Conservation (phyloP, 1,140 invertebrate species). For the Euura saliciscinereae region DNA sequence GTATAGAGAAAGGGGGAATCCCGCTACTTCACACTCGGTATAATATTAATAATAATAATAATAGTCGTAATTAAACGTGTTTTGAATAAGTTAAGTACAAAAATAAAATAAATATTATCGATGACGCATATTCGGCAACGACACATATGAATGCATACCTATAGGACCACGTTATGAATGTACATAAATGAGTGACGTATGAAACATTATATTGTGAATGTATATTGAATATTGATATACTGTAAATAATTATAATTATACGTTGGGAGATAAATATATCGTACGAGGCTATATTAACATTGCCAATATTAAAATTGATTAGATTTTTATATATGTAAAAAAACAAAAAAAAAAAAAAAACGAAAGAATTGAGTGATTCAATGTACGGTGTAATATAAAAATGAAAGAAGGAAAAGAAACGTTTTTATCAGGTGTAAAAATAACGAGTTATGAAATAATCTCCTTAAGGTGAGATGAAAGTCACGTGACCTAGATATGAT, state of each 20-base stretch:
- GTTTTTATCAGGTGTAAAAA: too few relatives aligned
- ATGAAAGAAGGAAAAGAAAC: neutral
- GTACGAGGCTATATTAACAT: neutral
- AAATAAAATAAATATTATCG: constrained; percentile 15
- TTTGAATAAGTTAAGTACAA: neutral
- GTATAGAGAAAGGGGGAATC: too few relatives aligned
- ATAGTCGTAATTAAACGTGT: neutral
- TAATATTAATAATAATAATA: too few relatives aligned
- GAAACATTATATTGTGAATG: constrained; percentile 21
- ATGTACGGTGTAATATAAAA: neutral
- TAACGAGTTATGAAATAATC: too few relatives aligned
- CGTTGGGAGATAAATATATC: neutral
- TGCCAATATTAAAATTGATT: neutral
- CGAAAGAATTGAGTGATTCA: neutral
- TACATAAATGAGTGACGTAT: constrained; percentile 30
- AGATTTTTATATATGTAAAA: constrained; percentile 2
- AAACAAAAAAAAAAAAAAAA: neutral
- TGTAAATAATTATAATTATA: constrained; percentile 3
- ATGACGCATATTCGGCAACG: constrained; percentile 39
- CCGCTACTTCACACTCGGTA: too few relatives aligned
- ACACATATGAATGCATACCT: constrained; percentile 49
- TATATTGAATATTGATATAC: neutral
- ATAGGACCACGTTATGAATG: constrained; percentile 45
- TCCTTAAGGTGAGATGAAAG: too few relatives aligned
- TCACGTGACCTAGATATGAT: too few relatives aligned